Percentiles rank a stretch among this genome's conserved stretches.
Evolutionary conservation across 2,888 invertebrate species (phyloP).

Genomic region (Ferrisia virgata): DNA sequence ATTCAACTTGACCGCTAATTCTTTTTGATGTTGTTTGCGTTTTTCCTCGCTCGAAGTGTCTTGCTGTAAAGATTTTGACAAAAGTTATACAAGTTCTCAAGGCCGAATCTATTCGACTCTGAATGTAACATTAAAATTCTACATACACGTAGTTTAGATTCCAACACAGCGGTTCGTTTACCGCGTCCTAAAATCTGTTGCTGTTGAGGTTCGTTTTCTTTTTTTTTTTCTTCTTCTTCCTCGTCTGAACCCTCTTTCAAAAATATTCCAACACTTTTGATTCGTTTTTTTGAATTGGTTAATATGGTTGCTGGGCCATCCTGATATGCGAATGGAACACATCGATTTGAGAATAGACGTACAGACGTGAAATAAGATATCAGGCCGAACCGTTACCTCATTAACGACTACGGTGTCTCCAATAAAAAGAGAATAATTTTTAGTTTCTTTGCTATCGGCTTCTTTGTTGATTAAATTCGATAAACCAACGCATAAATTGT

Average conservation of each 20-base stretch:
- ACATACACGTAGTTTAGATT: conserved; percentile 76
- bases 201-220: conserved; percentile 56
- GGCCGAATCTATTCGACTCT: too few species aligned
- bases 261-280: conserved; percentile 93
- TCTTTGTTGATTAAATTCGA: conserved; percentile 78
- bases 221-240: conserved; percentile 70
- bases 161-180: conserved; percentile 85
- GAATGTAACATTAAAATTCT: too few species aligned
- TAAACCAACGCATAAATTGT: conserved; percentile 91
- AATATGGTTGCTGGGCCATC: conserved; percentile 76
- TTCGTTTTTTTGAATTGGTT: conserved; percentile 89
- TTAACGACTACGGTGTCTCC: conserved; percentile 96
- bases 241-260: conserved; percentile 85
- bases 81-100: too few species aligned
- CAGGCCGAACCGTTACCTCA: conserved; percentile 60
- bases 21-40: conserved; percentile 92
- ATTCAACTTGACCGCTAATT: conserved; percentile 84
- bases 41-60: conserved; percentile 86
- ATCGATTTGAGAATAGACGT: not conserved
- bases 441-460: conserved; percentile 80
- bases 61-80: too few species aligned
- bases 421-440: conserved; percentile 87
- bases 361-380: too few species aligned
- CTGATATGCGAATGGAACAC: conserved; percentile 52
- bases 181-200: conserved; percentile 67